phyloP scores from a whole-genome alignment of 1,140 invertebrate species.

The Eufriesea mexicana region DNA sequence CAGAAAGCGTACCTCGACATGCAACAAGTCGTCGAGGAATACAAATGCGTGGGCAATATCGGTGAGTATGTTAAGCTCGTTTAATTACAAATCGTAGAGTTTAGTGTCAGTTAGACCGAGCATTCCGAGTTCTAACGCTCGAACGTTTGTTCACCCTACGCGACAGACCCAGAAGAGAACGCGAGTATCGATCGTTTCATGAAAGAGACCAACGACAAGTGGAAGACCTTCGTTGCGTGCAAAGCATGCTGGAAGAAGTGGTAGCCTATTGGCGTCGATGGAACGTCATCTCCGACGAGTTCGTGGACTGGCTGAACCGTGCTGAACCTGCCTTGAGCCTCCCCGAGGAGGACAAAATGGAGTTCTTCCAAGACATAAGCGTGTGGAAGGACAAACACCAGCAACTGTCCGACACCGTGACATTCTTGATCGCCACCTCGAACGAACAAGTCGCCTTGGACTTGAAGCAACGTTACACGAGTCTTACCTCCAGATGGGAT shows the following conservation, averaged over 20 bases:
- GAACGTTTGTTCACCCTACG: too few species aligned
- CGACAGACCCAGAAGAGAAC: conserved; percentile 88
- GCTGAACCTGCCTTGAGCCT: conserved; percentile 90
- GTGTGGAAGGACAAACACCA: conserved; percentile 95
- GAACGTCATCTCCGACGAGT: conserved; percentile 87
- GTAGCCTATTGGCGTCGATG: conserved; percentile 94
- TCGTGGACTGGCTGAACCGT: conserved; percentile 90
- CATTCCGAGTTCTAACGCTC: too few species aligned
- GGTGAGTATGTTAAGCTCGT: conserved; percentile 80
- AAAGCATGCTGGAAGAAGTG: conserved; percentile 94
- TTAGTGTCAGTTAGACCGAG: too few species aligned
- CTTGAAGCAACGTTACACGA: conserved; percentile 88
- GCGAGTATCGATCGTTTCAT: conserved; percentile 92
- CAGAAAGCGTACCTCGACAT: conserved; percentile 95
- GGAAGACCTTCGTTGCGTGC: conserved; percentile 95
- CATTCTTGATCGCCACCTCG: conserved; percentile 94
- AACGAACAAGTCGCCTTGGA: conserved; percentile 90
- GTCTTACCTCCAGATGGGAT: conserved; percentile 91
- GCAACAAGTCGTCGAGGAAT: conserved; percentile 95
- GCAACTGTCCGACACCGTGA: conserved; percentile 91
- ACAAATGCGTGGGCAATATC: conserved; percentile 92
- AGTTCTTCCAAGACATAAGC: conserved; percentile 94
- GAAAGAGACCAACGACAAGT: conserved; percentile 92
- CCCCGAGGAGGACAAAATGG: conserved; percentile 92
- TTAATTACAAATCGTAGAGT: too few species aligned